Evolutionary conservation across 2,888 invertebrate genomes (phyloP).

Genomic region (Spatulosminthurus flaviceps): DNA sequence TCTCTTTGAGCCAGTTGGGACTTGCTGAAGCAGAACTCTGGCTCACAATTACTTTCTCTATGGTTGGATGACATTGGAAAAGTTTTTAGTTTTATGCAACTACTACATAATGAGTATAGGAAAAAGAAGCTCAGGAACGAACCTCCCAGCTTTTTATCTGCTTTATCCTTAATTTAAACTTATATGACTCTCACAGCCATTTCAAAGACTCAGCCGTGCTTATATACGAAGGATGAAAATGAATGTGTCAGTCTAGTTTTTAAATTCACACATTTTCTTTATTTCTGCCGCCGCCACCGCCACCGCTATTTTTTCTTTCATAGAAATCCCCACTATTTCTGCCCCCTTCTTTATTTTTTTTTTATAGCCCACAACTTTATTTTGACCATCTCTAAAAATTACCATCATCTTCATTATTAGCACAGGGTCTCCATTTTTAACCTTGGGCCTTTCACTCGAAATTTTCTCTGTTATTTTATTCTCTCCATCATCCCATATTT

Average conservation of each 20-base stretch:
- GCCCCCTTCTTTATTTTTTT: too few species aligned
- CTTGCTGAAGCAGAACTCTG: slow-evolving; percentile 24
- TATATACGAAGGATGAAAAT: neutral
- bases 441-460: too few species aligned
- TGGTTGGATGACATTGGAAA: slow-evolving; percentile 20
- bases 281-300: slow-evolving; percentile 4
- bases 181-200: neutral
- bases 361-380: too few species aligned
- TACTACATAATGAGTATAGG: neutral
- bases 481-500: too few species aligned
- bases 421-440: too few species aligned
- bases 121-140: too few species aligned
- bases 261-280: neutral
- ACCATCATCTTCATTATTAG: too few species aligned
- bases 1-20: slow-evolving; percentile 14
- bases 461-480: too few species aligned
- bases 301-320: too few species aligned
- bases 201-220: neutral
- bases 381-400: too few species aligned
- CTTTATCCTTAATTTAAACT: slow-evolving; percentile 16
- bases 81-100: slow-evolving; percentile 10
- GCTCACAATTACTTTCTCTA: slow-evolving; percentile 18
- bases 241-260: slow-evolving; percentile 20
- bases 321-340: too few species aligned
- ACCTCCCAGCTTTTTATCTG: neutral